Evolutionary conservation across 2,797 vertebrate genomes (phyloP), one percentile per base, ranked within the genome.

Genomic region (Channa striata): DNA sequence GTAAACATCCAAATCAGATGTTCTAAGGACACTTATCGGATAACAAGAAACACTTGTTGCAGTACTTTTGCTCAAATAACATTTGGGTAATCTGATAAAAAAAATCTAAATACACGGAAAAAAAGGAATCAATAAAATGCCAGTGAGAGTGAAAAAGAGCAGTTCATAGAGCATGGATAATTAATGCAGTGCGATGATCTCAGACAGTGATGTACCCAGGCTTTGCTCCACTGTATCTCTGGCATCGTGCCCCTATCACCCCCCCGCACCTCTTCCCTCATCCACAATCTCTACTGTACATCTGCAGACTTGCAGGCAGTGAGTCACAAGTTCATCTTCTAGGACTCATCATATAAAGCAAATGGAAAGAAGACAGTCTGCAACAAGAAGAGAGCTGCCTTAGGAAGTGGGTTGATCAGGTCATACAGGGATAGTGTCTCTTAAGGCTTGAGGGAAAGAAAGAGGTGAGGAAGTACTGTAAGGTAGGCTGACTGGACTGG

Each of bases 131-230:
- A n/a, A n/a, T n/a, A n/a, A n/a, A 80, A 78, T 52, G 40, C 63
- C 30, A 59, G 75, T 65, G 64, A 76, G 72, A 80, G 11, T 86
- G 78, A 85, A 59, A 86, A 71, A 62, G 40, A 74, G 64, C 60
- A 80, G 85, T 87, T 85, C 75, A 86, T 69, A 66, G 57, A 74
- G 36, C 48, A 53, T 71, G 77, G 69, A 77, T 76, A 78, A 77
- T 87, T 87, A 77, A 84, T 82, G 61, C 76, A 63, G 76, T 67
- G 61, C 69, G 78, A 84, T 85, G 90, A 91, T 90, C 83, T 89
- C 85, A 86, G 89, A 86, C 84, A 87, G 78, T 65, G 83, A 88
- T 83, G 86, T 68, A 83, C 82, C 72, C 81, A 72, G 79, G 63
- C 82, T 88, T 49, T 81, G 77, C 54, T 70, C 23, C 39, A 53